Percentiles rank a stretch among this genome's conserved stretches.
Evolutionary conservation across 2,113 vertebrate genomes (phyloP).

Genomic region (Hipposideros armiger): DNA sequence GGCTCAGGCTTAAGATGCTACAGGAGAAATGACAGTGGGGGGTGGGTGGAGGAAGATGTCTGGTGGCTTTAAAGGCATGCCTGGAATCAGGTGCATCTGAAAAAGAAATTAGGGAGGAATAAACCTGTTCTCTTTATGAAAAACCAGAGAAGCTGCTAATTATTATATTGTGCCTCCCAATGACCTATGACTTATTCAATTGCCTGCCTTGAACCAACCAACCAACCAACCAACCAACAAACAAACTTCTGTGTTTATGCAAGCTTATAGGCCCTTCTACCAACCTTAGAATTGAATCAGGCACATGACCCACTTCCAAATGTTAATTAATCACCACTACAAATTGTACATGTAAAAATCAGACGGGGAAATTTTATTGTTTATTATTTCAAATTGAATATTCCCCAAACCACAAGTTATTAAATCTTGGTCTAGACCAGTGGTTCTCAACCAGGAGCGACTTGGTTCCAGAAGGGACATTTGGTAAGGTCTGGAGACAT

Average conservation of each 20-base stretch:
- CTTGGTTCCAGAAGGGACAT: constrained; percentile 28
- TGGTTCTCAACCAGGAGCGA: neutral
- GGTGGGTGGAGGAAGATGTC: neutral
- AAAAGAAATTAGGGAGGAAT: constrained; percentile 63
- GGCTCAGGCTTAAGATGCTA: constrained; percentile 65
- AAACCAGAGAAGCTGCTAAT: constrained; percentile 31
- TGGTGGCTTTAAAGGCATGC: constrained; percentile 47
- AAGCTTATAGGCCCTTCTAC: neutral
- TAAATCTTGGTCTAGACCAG: constrained; percentile 69
- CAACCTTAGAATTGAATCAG: constrained; percentile 62
- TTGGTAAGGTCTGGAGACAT: constrained; percentile 21
- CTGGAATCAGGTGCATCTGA: constrained; percentile 56
- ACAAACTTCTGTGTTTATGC: neutral
- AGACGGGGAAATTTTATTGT: constrained; percentile 24
- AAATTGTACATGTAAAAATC: constrained; percentile 54
- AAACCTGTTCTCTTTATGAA: constrained; percentile 58
- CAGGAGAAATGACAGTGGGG: constrained; percentile 51
- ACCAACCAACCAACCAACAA: neutral
- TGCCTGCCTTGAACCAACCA: neutral
- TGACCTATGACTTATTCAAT: constrained; percentile 54
- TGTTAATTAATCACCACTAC: constrained; percentile 53
- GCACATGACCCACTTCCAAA: constrained; percentile 44
- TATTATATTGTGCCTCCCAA: neutral
- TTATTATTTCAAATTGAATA: constrained; percentile 68
- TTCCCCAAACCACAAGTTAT: constrained; percentile 63